Base-by-base conservation (phyloP, 2,888 invertebrate genomes). In the Rhyacophila evoluta region DNA sequence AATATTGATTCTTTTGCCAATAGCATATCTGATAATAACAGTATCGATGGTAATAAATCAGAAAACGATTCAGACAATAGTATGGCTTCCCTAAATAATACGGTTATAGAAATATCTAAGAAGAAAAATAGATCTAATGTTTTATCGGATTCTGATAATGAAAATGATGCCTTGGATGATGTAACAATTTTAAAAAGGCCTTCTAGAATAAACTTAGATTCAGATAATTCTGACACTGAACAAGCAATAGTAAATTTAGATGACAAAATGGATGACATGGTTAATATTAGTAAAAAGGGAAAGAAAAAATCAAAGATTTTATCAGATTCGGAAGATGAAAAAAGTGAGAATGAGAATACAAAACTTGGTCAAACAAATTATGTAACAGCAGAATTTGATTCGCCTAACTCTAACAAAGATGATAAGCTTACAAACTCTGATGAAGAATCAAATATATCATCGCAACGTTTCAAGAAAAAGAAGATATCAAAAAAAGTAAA, bases 141-240 rank as follows among this genome's bases (percentile, higher is more conserved):
- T 11, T 67, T 68, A n/a, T 67, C 72, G 27, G 76, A 73, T 55
- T 71, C 71, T 1, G 73, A 77, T 4, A 67, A 75, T 55, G 29
- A 68, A n/a, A 29, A 38, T 10, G 19, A 73, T 25, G 36, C 10
- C 15, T 33, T 33, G 67, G 27, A 75, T 4, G 38, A 70, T 37
- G 28, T 10, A 8, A 15, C 39, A 39, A 73, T 8, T 1, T 36
- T 4, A 36, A 27, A 36, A 69, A 69, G 69, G 28, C n/a, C 25
- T 11, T 6, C 8, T 2, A 38, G 38, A 33, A 25, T 10, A 8
- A 12, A 41, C 1, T 25, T 28, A 1, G 67, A 12, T 74, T 29
- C 15, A 29, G 68, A 68, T 33, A 67, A 55, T 67, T 74, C 74
- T n/a, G 67, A 74, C 36, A 28, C 19, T 67, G 74, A 67, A 19